These are phyloP conservation scores for Rhadinocentrus ornatus DNA, from an alignment of 2,797 vertebrate genomes.

Conservation along the genomic window DNA sequence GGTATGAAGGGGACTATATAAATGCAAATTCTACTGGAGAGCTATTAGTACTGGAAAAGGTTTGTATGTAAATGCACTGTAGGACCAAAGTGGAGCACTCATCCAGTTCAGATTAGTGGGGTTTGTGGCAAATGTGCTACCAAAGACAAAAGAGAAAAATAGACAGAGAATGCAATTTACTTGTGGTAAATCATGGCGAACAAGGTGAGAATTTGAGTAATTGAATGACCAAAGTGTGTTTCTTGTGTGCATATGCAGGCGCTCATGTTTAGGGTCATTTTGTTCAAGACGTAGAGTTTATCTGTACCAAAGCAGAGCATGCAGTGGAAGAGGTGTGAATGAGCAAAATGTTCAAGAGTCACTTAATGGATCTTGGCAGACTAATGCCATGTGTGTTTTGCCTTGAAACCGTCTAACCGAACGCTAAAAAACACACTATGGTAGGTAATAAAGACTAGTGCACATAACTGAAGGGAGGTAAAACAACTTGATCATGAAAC, in stretches of 20 bases:
- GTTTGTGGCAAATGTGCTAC: constrained; percentile 76
- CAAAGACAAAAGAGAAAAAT: constrained; percentile 76
- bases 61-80: constrained; percentile 86
- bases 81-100: constrained; percentile 78
- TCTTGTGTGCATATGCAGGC: constrained; percentile 29
- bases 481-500: constrained; percentile 22
- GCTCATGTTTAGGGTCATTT: constrained; percentile 45
- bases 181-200: constrained; percentile 81
- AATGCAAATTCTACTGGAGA: constrained; percentile 88
- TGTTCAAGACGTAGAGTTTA: constrained; percentile 14
- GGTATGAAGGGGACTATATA: constrained; percentile 87
- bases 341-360: constrained; percentile 1
- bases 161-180: constrained; percentile 69
- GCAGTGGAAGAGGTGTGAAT: not conserved
- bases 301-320: not conserved
- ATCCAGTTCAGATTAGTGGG: constrained; percentile 81
- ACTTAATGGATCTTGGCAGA: constrained; percentile 3
- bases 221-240: constrained; percentile 77
- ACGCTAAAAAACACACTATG: constrained; percentile 2
- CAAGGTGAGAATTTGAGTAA: constrained; percentile 82
- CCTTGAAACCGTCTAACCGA: not conserved
- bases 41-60: constrained; percentile 85
- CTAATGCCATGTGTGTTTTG: not conserved
- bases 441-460: not conserved
- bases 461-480: not conserved